Conservation (phyloP, 2,888 invertebrate species). For the Odontocerum albicorne region DNA sequence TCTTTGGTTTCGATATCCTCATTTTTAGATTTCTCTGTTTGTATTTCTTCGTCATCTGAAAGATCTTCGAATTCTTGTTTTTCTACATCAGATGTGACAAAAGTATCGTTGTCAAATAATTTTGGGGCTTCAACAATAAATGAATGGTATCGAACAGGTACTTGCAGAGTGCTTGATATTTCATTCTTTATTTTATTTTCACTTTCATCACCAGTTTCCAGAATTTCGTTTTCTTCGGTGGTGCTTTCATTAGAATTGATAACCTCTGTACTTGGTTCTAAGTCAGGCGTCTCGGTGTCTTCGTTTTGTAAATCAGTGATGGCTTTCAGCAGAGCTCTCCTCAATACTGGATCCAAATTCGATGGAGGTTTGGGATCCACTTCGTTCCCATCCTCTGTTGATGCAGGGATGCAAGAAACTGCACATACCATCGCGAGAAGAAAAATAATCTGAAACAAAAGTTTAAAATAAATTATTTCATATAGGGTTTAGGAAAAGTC, state of each 20-base stretch:
- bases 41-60: conserved; percentile 41
- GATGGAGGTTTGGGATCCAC: conserved; percentile 57
- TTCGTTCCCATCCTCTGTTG: conserved; percentile 51
- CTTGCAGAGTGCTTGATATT: conserved; percentile 47
- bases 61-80: conserved; percentile 35
- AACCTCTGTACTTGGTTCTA: conserved; percentile 40
- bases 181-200: conserved; percentile 40
- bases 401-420: conserved; percentile 42
- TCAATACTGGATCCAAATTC: conserved; percentile 71
- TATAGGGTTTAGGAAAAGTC: background rate
- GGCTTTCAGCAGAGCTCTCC: conserved; percentile 75
- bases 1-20: conserved; percentile 53
- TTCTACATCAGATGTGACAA: conserved; percentile 12
- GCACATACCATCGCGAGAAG: conserved; percentile 44
- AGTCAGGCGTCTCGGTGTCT: conserved; percentile 52
- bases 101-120: conserved; percentile 45
- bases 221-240: conserved; percentile 48
- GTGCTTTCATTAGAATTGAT: conserved; percentile 15
- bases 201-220: conserved; percentile 47
- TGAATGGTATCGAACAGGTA: conserved; percentile 61
- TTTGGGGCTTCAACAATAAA: conserved; percentile 56
- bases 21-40: conserved; percentile 50
- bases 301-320: conserved; percentile 74
- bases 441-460: conserved; percentile 46
- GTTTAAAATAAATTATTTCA: conserved; percentile 6